These are phyloP conservation scores for Lomographa bimaculata DNA, from an alignment of 2,888 invertebrate species.

Conservation along the genomic window DNA sequence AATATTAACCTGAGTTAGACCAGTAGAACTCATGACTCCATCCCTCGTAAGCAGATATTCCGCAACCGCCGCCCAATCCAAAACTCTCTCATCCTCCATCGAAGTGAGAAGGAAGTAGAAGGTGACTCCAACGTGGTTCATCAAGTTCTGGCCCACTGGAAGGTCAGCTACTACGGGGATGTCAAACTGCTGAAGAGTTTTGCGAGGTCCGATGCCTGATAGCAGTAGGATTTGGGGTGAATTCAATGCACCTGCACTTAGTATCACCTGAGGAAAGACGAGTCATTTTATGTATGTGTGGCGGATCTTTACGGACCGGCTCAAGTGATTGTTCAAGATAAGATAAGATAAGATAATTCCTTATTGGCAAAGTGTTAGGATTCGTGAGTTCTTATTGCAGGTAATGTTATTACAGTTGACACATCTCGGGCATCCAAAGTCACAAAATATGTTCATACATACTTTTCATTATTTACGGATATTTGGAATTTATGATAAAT, in stretches of 20 bases:
- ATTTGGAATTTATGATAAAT: too few relatives aligned
- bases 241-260: conserved; percentile 86
- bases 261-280: conserved; percentile 67
- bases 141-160: conserved; percentile 85
- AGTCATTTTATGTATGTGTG: too few relatives aligned
- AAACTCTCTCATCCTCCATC: conserved; percentile 67
- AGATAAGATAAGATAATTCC: too few relatives aligned
- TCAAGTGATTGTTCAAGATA: too few relatives aligned
- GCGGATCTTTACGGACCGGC: too few relatives aligned
- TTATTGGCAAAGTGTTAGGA: too few relatives aligned
- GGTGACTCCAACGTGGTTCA: conserved; percentile 85
- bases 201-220: conserved; percentile 85
- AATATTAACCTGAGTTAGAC: conserved; percentile 81
- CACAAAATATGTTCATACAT: too few relatives aligned
- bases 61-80: conserved; percentile 83
- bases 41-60: conserved; percentile 79
- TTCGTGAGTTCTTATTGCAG: too few relatives aligned
- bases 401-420: too few relatives aligned
- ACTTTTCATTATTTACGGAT: too few relatives aligned
- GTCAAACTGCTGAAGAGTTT: conserved; percentile 71
- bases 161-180: conserved; percentile 83
- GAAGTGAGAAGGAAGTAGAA: conserved; percentile 73
- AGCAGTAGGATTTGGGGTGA: conserved; percentile 85
- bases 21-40: conserved; percentile 85
- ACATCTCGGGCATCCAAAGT: too few relatives aligned